Percentiles rank a stretch among this genome's conserved stretches.
Conservation (phyloP, 2,797 vertebrate genomes). For the Paratrypauchen microcephalus region DNA sequence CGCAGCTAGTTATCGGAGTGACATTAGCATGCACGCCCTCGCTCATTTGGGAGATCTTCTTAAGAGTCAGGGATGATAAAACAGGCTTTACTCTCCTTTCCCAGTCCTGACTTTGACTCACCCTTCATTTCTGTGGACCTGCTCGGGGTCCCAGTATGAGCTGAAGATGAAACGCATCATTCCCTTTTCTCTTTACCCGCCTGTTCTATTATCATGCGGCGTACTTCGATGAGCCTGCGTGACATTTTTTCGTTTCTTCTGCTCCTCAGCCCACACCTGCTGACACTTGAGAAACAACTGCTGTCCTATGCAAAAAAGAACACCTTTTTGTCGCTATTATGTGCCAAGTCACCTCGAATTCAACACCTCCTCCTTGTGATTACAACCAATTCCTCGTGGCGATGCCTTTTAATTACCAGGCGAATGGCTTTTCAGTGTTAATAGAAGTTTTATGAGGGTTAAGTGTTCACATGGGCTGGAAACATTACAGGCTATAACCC, state of each 20-base stretch:
- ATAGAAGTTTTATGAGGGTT: conserved; percentile 46
- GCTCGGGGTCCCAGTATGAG: conserved; percentile 61
- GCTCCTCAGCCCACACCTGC: conserved; percentile 55
- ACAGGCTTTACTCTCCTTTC: conserved; percentile 71
- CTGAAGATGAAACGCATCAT: conserved; percentile 70
- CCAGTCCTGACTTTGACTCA: conserved; percentile 74
- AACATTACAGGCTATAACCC: conserved; percentile 21
- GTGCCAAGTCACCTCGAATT: conserved; percentile 55
- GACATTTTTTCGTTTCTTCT: conserved; percentile 68
- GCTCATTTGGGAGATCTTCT: conserved; percentile 77
- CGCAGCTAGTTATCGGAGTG: conserved; percentile 71
- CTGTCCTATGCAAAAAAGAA: conserved; percentile 61
- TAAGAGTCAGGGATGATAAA: conserved; percentile 74
- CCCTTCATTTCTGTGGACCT: conserved; percentile 64
- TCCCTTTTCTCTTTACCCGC: conserved; percentile 44
- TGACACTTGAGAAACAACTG: conserved; percentile 70
- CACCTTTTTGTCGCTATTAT: conserved; percentile 38
- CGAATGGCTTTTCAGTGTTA: conserved; percentile 48
- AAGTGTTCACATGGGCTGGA: conserved; percentile 32
- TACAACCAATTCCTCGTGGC: conserved; percentile 39
- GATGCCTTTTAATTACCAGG: conserved; percentile 48
- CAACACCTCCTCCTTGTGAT: conserved; percentile 37
- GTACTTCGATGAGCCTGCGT: conserved; percentile 51
- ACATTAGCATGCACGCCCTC: conserved; percentile 72
- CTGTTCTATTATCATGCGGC: conserved; percentile 68